phyloP scores from a whole-genome alignment of 2,888 invertebrate species.

The Andricus quercusramuli region DNA sequence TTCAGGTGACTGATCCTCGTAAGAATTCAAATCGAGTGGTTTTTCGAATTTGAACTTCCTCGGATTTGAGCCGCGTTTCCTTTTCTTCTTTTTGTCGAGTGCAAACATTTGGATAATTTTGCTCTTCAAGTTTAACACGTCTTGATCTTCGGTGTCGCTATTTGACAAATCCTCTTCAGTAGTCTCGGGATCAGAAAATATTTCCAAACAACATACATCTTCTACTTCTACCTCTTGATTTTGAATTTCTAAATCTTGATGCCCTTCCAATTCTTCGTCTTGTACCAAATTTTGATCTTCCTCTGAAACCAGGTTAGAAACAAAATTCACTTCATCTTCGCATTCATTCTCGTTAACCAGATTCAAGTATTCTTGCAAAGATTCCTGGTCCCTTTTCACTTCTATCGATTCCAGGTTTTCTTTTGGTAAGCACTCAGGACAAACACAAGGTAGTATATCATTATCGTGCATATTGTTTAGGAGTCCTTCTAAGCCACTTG shows the following conservation, averaged over 20 bases:
- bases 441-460: constrained; percentile 8
- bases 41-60: background rate
- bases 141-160: background rate
- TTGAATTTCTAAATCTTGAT: background rate
- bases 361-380: background rate
- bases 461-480: constrained; percentile 10
- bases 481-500: background rate
- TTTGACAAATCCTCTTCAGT: background rate
- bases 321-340: background rate
- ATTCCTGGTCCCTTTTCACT: constrained; percentile 1
- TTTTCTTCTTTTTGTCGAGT: background rate
- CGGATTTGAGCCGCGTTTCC: background rate
- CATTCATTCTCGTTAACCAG: constrained; percentile 41
- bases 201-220: too few relatives aligned
- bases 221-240: background rate
- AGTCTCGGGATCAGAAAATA: too few relatives aligned
- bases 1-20: constrained; percentile 43
- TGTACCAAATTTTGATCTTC: background rate
- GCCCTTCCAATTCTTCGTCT: background rate
- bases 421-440: constrained; percentile 13
- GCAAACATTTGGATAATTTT: constrained; percentile 12
- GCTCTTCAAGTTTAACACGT: constrained; percentile 13
- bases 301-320: background rate
- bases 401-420: background rate
- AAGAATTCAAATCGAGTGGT: background rate